A percentile compares a stretch with the other conserved stretches of the same genome.
Conservation (phyloP, 2,888 invertebrate genomes). For the Athripsodes cinereus region DNA sequence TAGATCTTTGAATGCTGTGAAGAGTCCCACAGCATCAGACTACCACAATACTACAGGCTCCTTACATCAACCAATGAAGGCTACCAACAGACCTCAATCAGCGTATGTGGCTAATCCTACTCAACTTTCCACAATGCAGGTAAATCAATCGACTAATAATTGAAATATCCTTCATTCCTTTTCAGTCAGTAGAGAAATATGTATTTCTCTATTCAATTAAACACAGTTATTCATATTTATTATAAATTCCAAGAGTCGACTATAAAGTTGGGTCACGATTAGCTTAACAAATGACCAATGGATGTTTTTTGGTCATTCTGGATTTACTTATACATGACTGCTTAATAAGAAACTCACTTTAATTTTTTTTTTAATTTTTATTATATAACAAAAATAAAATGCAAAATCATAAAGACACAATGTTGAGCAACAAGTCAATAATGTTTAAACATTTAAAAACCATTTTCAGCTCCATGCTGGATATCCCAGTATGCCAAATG, state of each 20-base stretch:
- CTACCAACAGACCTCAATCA: conserved; percentile 9
- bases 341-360: neutral
- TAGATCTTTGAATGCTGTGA: conserved; percentile 8
- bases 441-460: no score
- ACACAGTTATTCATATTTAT: no score
- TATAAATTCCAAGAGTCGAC: no score
- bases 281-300: no score
- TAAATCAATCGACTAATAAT: no score
- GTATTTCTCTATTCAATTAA: no score
- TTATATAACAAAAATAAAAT: no score
- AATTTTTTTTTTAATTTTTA: neutral
- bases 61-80: conserved; percentile 5
- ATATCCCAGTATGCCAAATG: conserved; percentile 28
- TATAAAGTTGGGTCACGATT: no score
- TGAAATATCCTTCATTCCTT: no score
- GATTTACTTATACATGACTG: neutral
- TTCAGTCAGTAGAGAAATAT: no score
- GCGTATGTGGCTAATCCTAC: conserved; percentile 10
- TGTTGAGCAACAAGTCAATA: neutral
- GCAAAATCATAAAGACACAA: no score
- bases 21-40: conserved; percentile 1
- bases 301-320: no score
- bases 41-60: neutral
- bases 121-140: conserved; percentile 7
- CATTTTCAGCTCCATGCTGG: conserved; percentile 25